Conservation (phyloP, 2,113 vertebrate species). For the Equus quagga region DNA sequence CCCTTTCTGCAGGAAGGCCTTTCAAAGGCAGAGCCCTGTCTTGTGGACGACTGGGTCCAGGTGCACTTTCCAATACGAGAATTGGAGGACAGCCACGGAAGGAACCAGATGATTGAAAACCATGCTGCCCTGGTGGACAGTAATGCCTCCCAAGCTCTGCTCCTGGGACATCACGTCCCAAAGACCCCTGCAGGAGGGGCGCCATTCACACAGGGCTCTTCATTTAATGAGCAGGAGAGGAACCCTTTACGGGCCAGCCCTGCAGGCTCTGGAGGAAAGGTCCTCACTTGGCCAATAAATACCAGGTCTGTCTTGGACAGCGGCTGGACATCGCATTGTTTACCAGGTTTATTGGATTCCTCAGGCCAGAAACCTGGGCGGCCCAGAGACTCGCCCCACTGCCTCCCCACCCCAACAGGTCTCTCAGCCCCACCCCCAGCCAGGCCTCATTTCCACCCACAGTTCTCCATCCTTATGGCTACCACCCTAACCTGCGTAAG, state of each 20-base stretch:
- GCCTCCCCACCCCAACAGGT: not conserved
- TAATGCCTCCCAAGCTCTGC: not conserved
- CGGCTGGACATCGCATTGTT: not conserved
- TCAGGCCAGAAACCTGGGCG: not conserved
- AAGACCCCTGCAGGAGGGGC: not conserved
- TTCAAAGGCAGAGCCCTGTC: not conserved
- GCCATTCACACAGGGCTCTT: not conserved
- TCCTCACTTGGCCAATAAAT: not conserved
- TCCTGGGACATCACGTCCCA: accelerated
- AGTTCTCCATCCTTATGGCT: not conserved
- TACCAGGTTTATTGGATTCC: not conserved
- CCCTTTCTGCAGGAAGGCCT: not conserved
- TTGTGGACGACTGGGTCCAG: not conserved
- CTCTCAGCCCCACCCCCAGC: not conserved
- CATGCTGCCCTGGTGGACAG: not conserved
- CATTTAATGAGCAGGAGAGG: not conserved
- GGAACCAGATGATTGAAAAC: not conserved
- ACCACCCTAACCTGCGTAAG: not conserved
- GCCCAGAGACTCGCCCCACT: not conserved
- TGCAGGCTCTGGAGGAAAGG: not conserved
- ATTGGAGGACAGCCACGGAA: not conserved
- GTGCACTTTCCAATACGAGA: not conserved
- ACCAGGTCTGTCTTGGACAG: not conserved
- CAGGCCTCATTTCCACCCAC: not conserved
- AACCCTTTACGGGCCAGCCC: not conserved